Evolutionary conservation across 1,140 invertebrate genomes (phyloP), one percentile per base, ranked within the genome.

Genomic region (Nasonia giraulti): DNA sequence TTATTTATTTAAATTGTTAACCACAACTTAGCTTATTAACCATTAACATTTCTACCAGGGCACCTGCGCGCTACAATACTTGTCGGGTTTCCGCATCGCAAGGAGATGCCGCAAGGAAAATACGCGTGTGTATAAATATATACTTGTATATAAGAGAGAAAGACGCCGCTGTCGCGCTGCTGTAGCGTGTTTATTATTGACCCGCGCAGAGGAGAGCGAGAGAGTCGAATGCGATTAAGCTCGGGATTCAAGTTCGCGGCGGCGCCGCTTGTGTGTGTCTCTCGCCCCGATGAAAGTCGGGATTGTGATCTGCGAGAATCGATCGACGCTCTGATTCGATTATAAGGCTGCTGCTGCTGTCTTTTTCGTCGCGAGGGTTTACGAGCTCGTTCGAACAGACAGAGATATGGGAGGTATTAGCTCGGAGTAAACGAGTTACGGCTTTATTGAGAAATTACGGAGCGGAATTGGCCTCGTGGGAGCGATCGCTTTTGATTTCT

Each of bases 171-270:
- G 50, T 23, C 50, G 47, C 50, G 37, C 10, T 20, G 44, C 62
- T 23, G 47, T 37, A 44, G 23, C 33, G 55, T 83, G 27, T 27
- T 27, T 27, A 83, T 77, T 83, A 83, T 83, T 83, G 82, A 83
- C 82, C 82, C 50, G 74, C 33, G 55, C 71, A 27, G 68, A 71
- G 7, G 66, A 68, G n/a, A 40, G 66, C n/a, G 44, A 74, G 50
- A 55, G 55, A 69, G 50, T 55, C 74, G n/a, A 77, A 83, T 75
- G 37, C 74, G 62, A 83, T 68, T 83, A 77, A 31, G 14, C 23
- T 71, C 55, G 55, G n/a, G 27, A 74, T 82, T 82, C 69, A 75
- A 82, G 80, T 82, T 82, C 80, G 80, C 31, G n/a, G 10, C 33
- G 17, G 50, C 66, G 12, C 23, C 17, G 17, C 66, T n/a, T 5